Evolutionary conservation across 2,113 vertebrate species (phyloP).

Genomic region (Rhombomys opimus): DNA sequence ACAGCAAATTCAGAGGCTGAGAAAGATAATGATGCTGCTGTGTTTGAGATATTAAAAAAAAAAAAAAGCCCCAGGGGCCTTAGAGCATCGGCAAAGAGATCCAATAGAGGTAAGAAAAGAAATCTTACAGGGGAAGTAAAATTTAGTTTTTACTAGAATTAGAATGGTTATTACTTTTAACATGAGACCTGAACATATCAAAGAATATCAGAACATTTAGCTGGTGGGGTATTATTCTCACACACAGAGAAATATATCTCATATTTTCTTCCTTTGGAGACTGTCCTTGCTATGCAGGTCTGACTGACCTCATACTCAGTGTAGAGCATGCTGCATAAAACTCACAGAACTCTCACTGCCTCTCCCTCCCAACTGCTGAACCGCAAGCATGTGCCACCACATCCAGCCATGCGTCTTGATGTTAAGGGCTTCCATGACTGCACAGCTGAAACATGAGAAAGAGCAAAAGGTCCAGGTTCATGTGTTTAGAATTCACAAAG

Average conservation of each 20-base stretch:
- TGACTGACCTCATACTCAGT: neutral
- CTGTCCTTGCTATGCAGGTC: neutral
- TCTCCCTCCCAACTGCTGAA: neutral
- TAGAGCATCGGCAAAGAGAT: neutral
- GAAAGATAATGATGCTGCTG: neutral
- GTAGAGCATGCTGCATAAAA: neutral
- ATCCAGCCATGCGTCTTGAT: neutral
- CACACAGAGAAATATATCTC: neutral
- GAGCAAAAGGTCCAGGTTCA: neutral
- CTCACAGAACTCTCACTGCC: neutral
- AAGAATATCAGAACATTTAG: neutral
- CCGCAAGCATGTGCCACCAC: neutral
- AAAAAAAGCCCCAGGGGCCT: neutral
- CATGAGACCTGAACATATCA: neutral
- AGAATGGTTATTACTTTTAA: neutral
- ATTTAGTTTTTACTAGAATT: neutral
- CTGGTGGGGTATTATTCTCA: neutral
- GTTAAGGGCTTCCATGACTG: neutral
- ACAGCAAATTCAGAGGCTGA: neutral
- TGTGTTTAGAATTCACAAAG: neutral
- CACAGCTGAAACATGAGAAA: neutral
- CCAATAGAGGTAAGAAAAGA: neutral
- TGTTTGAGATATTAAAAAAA: neutral
- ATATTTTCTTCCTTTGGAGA: neutral
- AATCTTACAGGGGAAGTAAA: neutral